Evolutionary conservation across 1,140 invertebrate genomes (phyloP).

Genomic region (Lerema accius): DNA sequence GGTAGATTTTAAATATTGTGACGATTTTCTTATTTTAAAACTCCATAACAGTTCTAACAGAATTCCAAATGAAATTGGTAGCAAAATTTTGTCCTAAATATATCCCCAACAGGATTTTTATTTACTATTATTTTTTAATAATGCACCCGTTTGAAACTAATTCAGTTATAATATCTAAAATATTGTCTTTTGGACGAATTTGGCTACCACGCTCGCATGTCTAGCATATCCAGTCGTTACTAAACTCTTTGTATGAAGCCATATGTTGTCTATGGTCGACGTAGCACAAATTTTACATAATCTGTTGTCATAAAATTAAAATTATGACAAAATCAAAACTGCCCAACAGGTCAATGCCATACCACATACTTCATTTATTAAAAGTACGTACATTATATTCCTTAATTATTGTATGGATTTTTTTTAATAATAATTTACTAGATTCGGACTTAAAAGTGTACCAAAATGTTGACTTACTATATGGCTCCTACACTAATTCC

Average conservation of each 20-base stretch:
- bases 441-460: too few species aligned
- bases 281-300: neutral
- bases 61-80: conserved; percentile 62
- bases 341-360: too few species aligned
- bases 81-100: conserved; percentile 60
- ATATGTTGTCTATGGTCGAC: neutral
- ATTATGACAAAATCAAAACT: too few species aligned
- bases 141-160: conserved; percentile 32
- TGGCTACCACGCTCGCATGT: conserved; percentile 68
- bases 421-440: too few species aligned
- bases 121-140: neutral
- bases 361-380: too few species aligned
- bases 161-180: conserved; percentile 36
- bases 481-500: conserved; percentile 1
- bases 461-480: too few species aligned
- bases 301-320: too few species aligned
- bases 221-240: conserved; percentile 29
- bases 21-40: conserved; percentile 11
- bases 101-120: neutral
- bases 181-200: conserved; percentile 79
- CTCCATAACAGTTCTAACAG: conserved; percentile 33
- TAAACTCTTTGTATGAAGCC: conserved; percentile 11
- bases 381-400: too few species aligned
- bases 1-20: neutral
- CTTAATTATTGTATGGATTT: too few species aligned